phyloP scores from a whole-genome alignment of 2,888 invertebrate genomes.

The Drosophila subquinaria region DNA sequence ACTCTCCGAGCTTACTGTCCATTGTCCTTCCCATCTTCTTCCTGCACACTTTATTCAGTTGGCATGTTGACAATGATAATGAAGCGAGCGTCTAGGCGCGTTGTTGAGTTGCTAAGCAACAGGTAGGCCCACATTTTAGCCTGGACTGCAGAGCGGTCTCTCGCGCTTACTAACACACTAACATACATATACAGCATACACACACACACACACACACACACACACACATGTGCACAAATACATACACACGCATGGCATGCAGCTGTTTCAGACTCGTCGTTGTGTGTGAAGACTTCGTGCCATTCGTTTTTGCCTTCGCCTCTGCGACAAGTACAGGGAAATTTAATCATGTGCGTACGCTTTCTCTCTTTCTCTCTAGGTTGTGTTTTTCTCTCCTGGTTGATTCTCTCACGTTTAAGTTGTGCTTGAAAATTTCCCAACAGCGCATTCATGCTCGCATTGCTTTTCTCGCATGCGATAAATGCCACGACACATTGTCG shows the following conservation, averaged over 20 bases:
- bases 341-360: constrained; percentile 22
- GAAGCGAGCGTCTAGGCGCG: constrained; percentile 52
- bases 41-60: constrained; percentile 11
- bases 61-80: constrained; percentile 62
- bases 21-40: background rate
- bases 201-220: background rate
- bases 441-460: constrained; percentile 5
- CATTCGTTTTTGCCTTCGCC: constrained; percentile 39
- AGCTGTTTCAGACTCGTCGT: constrained; percentile 45
- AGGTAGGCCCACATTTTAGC: constrained; percentile 76
- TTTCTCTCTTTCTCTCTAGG: background rate
- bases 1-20: background rate
- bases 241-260: constrained; percentile 35
- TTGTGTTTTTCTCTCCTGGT: background rate
- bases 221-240: background rate
- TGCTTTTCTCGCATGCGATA: constrained; percentile 69
- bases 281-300: constrained; percentile 15
- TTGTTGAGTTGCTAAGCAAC: constrained; percentile 79
- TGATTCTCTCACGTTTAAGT: constrained; percentile 20
- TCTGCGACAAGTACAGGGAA: constrained; percentile 60
- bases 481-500: constrained; percentile 15
- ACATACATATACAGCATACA: background rate
- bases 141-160: constrained; percentile 16
- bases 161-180: background rate
- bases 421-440: constrained; percentile 66